A percentile compares a stretch with the other conserved stretches of the same genome.
Evolutionary conservation across 92 coral and sea anemone species (phyloP).

Genomic region (Zoanthus sociatus): DNA sequence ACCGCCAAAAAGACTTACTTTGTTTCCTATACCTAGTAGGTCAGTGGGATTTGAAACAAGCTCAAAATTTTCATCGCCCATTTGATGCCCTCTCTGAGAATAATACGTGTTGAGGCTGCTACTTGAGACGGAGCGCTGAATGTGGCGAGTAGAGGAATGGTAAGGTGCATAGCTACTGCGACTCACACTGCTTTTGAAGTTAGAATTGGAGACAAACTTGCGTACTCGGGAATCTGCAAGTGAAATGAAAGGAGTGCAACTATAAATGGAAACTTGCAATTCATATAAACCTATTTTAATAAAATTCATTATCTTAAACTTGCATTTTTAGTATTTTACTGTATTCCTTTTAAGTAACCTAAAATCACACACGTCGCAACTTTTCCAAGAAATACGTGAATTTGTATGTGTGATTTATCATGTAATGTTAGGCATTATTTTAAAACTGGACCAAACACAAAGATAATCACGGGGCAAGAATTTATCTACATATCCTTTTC

Average conservation of each 20-base stretch:
- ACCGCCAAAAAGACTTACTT: slow-evolving; percentile 26
- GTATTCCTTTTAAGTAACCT: no score
- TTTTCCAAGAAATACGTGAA: no score
- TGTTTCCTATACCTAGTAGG: slow-evolving; percentile 15
- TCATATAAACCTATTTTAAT: no score
- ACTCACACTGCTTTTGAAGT: slow-evolving; percentile 65
- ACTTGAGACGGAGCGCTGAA: slow-evolving; percentile 77
- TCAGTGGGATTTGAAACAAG: slow-evolving; percentile 10
- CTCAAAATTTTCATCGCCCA: slow-evolving; percentile 29
- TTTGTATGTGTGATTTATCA: no score
- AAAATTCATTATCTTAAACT: no score
- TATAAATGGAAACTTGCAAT: background rate
- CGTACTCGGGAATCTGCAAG: slow-evolving; percentile 59
- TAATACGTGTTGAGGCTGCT: slow-evolving; percentile 70
- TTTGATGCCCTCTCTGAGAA: slow-evolving; percentile 63
- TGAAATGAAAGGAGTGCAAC: background rate
- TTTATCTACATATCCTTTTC: no score
- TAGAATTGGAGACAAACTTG: slow-evolving; percentile 63
- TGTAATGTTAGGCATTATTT: no score
- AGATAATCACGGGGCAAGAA: no score
- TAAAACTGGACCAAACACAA: no score
- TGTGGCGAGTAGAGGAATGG: slow-evolving; percentile 62
- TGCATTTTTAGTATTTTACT: no score
- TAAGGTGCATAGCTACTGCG: slow-evolving; percentile 81
- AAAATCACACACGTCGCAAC: no score